Conservation (phyloP, 2,797 vertebrate genomes). For the Amblyraja radiata region DNA sequence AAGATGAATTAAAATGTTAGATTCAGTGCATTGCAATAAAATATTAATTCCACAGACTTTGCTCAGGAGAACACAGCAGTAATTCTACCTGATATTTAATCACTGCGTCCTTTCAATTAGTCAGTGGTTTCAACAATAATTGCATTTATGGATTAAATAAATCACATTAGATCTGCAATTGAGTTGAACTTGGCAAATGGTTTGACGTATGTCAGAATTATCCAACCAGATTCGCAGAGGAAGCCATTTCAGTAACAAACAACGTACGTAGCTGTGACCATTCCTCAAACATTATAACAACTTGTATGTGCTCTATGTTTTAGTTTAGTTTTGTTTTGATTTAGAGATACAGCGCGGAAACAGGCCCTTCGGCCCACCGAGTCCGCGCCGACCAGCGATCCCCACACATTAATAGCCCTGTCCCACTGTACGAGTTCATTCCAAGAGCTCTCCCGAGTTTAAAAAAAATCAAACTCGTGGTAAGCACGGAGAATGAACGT, state of each 20-base stretch:
- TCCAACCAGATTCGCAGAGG: not conserved
- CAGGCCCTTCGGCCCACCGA: too few relatives aligned
- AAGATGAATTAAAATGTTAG: not conserved
- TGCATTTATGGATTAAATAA: slow-evolving; percentile 8
- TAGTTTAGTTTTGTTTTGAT: too few relatives aligned
- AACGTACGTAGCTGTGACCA: not conserved
- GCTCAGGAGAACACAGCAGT: not conserved
- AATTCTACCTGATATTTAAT: slow-evolving; percentile 5
- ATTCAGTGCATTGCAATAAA: not conserved
- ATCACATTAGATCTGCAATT: not conserved
- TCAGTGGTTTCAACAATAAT: slow-evolving; percentile 3
- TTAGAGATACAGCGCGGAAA: too few relatives aligned
- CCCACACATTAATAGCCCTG: too few relatives aligned
- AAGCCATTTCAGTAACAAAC: not conserved
- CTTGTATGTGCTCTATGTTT: not conserved
- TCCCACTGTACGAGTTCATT: too few relatives aligned
- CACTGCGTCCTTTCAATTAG: slow-evolving; percentile 4
- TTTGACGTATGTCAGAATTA: not conserved
- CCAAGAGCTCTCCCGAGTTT: too few relatives aligned
- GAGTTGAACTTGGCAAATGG: not conserved
- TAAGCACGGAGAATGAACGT: too few relatives aligned
- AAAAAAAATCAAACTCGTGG: too few relatives aligned
- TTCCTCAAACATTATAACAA: not conserved
- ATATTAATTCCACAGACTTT: not conserved
- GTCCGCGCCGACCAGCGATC: too few relatives aligned